These are phyloP conservation scores for Bradypodion pumilum DNA, from an alignment of 2,797 vertebrate genomes.

Conservation along the genomic window DNA sequence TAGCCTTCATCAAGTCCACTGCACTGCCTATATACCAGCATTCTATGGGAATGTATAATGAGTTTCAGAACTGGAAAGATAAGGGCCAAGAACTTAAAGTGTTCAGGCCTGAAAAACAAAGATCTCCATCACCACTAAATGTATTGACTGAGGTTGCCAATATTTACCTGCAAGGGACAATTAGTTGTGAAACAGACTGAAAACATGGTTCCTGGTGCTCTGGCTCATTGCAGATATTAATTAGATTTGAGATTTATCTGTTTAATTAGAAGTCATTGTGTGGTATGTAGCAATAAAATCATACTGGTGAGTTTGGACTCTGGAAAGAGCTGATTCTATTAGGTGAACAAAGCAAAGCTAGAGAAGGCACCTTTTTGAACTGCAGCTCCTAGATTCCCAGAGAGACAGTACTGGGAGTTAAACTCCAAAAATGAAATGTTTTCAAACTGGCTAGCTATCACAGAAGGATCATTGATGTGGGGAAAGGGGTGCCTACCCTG, in stretches of 20 bases:
- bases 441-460: no score
- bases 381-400: no score
- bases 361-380: no score
- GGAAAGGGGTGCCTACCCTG: no score
- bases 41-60: neutral
- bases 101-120: conserved; percentile 49
- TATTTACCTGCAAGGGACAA: conserved; percentile 61
- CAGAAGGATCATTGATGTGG: no score
- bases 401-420: no score
- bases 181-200: conserved; percentile 62
- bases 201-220: conserved; percentile 70
- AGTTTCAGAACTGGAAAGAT: neutral
- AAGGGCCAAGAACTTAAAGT: neutral
- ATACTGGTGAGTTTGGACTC: neutral
- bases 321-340: conserved; percentile 1
- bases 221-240: conserved; percentile 75
- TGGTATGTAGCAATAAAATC: conserved; percentile 49
- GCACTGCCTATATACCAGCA: neutral
- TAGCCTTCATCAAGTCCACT: neutral
- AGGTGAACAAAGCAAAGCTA: neutral
- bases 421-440: no score
- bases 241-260: conserved; percentile 74
- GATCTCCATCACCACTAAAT: conserved; percentile 61
- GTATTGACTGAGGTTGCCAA: conserved; percentile 64
- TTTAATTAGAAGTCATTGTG: conserved; percentile 71